phyloP scores from a whole-genome alignment of 37 sponge, comb jelly and placozoan genomes.

The Halisarca cf. caerulea region DNA sequence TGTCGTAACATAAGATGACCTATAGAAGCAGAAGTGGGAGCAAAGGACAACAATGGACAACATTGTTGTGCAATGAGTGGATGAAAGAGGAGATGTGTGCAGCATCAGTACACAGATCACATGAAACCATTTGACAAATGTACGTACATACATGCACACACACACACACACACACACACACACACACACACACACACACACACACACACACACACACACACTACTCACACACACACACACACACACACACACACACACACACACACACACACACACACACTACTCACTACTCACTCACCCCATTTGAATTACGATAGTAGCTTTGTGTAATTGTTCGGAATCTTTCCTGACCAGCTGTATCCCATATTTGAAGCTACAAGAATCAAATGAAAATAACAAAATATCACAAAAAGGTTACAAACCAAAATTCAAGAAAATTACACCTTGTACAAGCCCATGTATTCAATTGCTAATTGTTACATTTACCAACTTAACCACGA shows the following conservation, averaged over 20 bases:
- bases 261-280: background rate
- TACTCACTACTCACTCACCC: conserved; percentile 42
- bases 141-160: background rate
- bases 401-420: no score
- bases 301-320: conserved; percentile 86
- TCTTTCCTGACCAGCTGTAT: conserved; percentile 92
- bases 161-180: background rate
- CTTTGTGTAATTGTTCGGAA: conserved; percentile 90
- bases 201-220: background rate
- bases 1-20: conserved; percentile 73
- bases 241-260: background rate
- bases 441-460: no score
- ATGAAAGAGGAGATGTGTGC: no score
- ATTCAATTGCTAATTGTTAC: no score
- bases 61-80: no score
- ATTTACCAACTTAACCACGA: no score
- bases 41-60: no score
- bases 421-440: no score
- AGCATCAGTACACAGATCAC: no score
- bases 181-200: background rate
- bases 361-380: conserved; percentile 85
- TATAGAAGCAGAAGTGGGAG: background rate
- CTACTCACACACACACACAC: background rate
- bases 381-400: no score
- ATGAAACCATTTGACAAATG: no score